Conservation (phyloP, 2,113 vertebrate genomes). For the Cromileptes altivelis region DNA sequence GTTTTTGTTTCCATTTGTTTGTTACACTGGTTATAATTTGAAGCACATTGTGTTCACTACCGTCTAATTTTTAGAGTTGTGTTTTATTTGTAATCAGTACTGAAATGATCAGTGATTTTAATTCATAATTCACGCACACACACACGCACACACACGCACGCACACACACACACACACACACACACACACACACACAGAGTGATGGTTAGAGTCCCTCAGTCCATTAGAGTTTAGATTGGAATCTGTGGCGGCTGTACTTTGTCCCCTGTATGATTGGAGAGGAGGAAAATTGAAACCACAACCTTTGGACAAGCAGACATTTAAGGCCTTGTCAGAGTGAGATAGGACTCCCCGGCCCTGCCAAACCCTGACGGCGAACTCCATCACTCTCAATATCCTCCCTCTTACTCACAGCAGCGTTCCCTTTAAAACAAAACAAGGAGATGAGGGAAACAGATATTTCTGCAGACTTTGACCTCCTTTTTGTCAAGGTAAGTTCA, state of each 20-base stretch:
- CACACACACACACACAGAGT: conserved; percentile 24
- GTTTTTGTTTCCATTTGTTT: no score
- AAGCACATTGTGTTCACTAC: no score
- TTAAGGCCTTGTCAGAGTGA: conserved; percentile 55
- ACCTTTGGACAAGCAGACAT: conserved; percentile 50
- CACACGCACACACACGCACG: neutral
- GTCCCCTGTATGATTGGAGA: conserved; percentile 37
- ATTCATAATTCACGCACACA: neutral
- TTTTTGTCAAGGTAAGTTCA: neutral
- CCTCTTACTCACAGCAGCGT: neutral
- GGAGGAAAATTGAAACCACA: conserved; percentile 56
- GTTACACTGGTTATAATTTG: no score
- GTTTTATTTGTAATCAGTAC: no score
- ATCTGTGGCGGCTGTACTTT: conserved; percentile 26
- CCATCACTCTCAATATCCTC: conserved; percentile 40
- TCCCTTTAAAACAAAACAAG: conserved; percentile 20
- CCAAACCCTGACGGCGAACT: conserved; percentile 30
- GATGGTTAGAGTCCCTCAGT: conserved; percentile 17
- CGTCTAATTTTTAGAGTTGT: no score
- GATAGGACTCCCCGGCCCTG: conserved; percentile 30
- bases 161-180: conserved; percentile 24
- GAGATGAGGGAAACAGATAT: conserved; percentile 14
- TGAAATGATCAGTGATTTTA: no score
- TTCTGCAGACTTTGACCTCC: neutral
- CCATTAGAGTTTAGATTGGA: conserved; percentile 48